Conservation (phyloP, 2,888 invertebrate genomes). For the Empis stercorea region DNA sequence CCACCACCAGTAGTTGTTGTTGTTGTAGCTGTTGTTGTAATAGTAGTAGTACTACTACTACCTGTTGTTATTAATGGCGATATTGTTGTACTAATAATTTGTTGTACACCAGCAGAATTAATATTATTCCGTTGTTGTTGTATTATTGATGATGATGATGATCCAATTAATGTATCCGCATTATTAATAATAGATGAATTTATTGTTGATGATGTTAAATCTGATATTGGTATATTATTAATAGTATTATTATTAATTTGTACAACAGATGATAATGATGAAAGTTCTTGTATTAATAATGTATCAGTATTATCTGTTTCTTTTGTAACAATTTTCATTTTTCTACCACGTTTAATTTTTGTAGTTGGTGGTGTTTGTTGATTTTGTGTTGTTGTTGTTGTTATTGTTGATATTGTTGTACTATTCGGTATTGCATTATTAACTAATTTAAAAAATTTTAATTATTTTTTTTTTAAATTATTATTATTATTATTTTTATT, state of each 20-base stretch:
- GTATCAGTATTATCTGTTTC: not conserved
- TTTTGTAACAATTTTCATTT: not conserved
- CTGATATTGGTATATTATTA: not conserved
- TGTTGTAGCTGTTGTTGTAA: slow-evolving; percentile 6
- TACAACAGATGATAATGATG: not conserved
- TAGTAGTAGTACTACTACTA: too few species aligned
- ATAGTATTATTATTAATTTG: not conserved
- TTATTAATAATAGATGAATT: not conserved
- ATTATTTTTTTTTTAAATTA: not conserved
- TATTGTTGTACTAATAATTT: too few species aligned
- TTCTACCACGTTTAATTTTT: not conserved
- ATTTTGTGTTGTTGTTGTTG: not conserved
- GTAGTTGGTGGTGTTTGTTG: not conserved
- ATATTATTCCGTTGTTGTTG: too few species aligned
- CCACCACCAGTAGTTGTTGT: not conserved
- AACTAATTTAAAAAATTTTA: not conserved
- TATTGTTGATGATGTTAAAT: not conserved
- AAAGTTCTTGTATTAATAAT: not conserved
- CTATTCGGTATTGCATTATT: not conserved
- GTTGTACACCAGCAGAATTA: too few species aligned
- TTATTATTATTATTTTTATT: not conserved
- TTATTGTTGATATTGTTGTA: not conserved
- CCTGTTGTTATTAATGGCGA: slow-evolving; percentile 18
- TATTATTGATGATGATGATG: not conserved
- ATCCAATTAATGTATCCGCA: not conserved